Evolutionary conservation across 1,140 invertebrate genomes (phyloP).

Genomic region (Habropoda laboriosa): DNA sequence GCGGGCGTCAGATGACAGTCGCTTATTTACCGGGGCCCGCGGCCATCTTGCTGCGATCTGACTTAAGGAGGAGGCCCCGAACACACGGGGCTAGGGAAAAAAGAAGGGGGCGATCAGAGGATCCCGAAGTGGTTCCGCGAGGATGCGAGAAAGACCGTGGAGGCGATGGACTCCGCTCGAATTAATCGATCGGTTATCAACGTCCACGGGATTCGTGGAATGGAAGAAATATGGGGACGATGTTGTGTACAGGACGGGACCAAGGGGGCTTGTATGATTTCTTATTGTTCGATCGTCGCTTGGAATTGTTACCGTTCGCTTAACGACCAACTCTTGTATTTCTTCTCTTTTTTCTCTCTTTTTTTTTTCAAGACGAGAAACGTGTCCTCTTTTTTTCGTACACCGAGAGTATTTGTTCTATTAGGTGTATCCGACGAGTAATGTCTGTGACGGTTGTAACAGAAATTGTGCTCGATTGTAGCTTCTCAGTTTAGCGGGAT

Average conservation of each 20-base stretch:
- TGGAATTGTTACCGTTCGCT: slow-evolving; percentile 8
- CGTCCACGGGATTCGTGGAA: slow-evolving; percentile 55
- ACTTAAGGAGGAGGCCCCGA: slow-evolving; percentile 75
- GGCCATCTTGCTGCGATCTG: slow-evolving; percentile 80
- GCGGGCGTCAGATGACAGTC: slow-evolving; percentile 81
- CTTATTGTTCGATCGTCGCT: slow-evolving; percentile 13
- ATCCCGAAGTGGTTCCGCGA: slow-evolving; percentile 14
- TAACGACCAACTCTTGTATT: slow-evolving; percentile 14
- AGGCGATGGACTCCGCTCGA: slow-evolving; percentile 61
- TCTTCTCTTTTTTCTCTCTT: neutral
- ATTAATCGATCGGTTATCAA: slow-evolving; percentile 66
- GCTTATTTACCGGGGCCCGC: slow-evolving; percentile 79
- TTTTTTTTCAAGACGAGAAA: neutral
- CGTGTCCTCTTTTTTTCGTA: neutral
- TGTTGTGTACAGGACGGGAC: slow-evolving; percentile 1
- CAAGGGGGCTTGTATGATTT: slow-evolving; percentile 42
- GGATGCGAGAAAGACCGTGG: slow-evolving; percentile 35
- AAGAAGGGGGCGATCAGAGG: slow-evolving; percentile 3
- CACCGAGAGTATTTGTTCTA: too few species aligned
- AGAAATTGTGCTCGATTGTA: too few species aligned
- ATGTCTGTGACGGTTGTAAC: too few species aligned
- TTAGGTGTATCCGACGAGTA: too few species aligned
- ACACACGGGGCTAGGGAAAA: slow-evolving; percentile 30
- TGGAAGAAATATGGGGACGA: slow-evolving; percentile 53
- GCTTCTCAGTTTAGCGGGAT: too few species aligned